Base-by-base conservation (phyloP, 1,140 invertebrate species). In the Leguminivora glycinivorella region DNA sequence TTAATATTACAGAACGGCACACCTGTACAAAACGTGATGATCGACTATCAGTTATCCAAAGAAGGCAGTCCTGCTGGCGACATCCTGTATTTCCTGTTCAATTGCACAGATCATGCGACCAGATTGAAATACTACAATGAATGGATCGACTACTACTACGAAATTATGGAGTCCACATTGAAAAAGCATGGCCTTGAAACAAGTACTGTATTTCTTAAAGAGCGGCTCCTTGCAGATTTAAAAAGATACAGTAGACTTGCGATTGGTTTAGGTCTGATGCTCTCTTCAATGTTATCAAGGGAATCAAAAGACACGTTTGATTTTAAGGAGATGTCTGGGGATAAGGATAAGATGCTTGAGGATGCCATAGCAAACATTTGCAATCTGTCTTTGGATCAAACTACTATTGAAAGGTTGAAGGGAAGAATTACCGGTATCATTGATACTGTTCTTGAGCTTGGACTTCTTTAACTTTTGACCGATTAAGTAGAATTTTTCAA, bases 111-210 rank as follows among this genome's bases (percentile, higher is more conserved):
- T 67, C 56, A 75, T 12, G 70, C 73, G 12, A 69, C 72, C 1
- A 74, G 77, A 47, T 47, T 40, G 0, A 68, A 75, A 10, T 47
- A 80, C 31, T 82, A 69, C 29, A 3, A 77, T 3, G 71, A 77
- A 22, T 82, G 80, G 80, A 68, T 82, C 4, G 76, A 80, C 24
- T 72, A 74, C 10, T 82, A 82, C 26, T 70, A 80, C 31, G 52
- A 73, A 0, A 63, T 73, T 52, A 19, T 82, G 2, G 76, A 78
- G 9, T 73, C 72, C n/a, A 69, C 38, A 10, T 69, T 82, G 2
- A 72, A 60, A 14, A 26, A 71, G 60, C 77, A 67, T 66, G 71
- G 69, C 17, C n/a, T 82, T 0, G 72, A 78, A 69, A 68, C 69
- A 1, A 71, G 63, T n/a, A 68, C 17, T 24, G 31, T 78, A 1